These are phyloP conservation scores for Pelobates fuscus DNA, from an alignment of 2,113 vertebrate genomes.

Conservation along the genomic window DNA sequence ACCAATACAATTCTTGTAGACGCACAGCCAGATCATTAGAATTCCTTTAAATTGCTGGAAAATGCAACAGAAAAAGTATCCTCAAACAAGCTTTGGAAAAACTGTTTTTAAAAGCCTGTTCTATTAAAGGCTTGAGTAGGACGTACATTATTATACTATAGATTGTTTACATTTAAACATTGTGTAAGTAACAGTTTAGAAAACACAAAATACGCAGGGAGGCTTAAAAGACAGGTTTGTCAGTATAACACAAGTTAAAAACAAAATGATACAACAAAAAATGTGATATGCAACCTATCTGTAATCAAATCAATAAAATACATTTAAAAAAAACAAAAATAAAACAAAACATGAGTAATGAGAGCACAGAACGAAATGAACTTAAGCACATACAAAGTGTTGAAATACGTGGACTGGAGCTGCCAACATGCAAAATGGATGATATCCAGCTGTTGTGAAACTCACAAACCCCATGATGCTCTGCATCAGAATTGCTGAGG, in stretches of 20 bases:
- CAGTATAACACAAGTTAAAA: neutral
- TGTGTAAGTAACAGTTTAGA: neutral
- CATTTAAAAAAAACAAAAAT: neutral
- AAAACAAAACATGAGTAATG: neutral
- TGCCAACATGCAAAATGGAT: too few species aligned
- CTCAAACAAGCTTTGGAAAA: too few species aligned
- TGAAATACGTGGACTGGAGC: neutral
- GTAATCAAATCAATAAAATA: constrained; percentile 1
- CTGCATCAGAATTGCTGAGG: neutral
- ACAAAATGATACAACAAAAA: neutral
- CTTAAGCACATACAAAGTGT: neutral
- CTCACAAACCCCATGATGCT: neutral
- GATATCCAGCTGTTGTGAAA: neutral
- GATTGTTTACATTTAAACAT: neutral
- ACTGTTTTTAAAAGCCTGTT: too few species aligned
- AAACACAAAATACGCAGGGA: neutral
- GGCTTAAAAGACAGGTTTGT: neutral
- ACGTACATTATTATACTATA: neutral
- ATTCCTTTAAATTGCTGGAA: too few species aligned
- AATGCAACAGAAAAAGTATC: too few species aligned
- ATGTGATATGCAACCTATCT: neutral
- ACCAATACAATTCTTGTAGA: too few species aligned
- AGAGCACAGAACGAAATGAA: neutral
- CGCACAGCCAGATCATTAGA: too few species aligned
- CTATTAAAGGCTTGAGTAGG: too few species aligned